These are phyloP conservation scores for Delphinus delphis DNA, from an alignment of 2,113 vertebrate species.

Conservation along the genomic window DNA sequence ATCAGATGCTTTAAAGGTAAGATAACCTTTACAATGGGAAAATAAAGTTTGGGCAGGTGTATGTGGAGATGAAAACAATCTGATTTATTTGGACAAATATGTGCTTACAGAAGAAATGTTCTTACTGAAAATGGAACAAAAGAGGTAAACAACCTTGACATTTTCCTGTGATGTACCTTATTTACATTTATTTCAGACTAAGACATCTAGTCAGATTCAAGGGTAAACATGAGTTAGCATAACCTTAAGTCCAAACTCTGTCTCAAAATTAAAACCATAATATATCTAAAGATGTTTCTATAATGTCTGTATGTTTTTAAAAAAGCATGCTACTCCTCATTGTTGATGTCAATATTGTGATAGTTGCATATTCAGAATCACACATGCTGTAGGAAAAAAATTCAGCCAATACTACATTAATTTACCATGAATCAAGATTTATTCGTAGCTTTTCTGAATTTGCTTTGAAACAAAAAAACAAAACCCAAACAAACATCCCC, in stretches of 20 bases:
- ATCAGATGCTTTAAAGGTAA: neutral
- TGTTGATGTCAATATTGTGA: neutral
- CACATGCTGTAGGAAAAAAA: neutral
- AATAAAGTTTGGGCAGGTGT: neutral
- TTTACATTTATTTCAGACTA: neutral
- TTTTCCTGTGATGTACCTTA: neutral
- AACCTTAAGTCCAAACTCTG: neutral
- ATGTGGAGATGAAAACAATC: neutral
- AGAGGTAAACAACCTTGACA: neutral
- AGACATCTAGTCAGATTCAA: neutral
- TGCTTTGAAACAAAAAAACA: neutral
- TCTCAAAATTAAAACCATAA: neutral
- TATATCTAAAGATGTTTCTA: neutral
- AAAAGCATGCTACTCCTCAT: neutral
- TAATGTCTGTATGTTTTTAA: neutral
- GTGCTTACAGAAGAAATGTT: neutral
- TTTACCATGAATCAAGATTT: constrained; percentile 24
- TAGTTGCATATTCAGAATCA: constrained; percentile 12
- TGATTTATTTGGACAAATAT: neutral
- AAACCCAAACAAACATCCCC: neutral
- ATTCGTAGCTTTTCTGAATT: constrained; percentile 33
- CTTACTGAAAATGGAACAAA: neutral
- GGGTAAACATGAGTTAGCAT: neutral
- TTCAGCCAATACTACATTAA: neutral
- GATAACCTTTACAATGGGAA: neutral